Percentiles rank a stretch among this genome's conserved stretches.
phyloP scores from a whole-genome alignment of 1,140 invertebrate genomes.

The Maniola jurtina region DNA sequence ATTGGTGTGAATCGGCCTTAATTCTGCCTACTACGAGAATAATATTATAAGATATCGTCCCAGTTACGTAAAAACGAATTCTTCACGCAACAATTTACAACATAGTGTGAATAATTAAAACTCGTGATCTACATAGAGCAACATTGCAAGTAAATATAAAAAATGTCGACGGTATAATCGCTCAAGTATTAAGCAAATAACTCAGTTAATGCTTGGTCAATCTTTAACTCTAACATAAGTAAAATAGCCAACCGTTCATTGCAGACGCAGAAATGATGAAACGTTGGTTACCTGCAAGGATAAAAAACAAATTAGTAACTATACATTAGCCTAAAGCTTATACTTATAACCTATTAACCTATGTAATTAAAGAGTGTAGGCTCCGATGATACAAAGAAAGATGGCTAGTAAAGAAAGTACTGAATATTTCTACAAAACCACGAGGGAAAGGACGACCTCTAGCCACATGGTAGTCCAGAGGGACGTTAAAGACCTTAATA shows the following conservation, averaged over 20 bases:
- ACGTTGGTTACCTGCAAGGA: conserved; percentile 15
- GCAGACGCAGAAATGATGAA: conserved; percentile 9
- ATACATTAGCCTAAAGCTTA: too few species aligned
- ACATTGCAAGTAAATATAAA: conserved; percentile 1
- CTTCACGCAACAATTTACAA: not conserved
- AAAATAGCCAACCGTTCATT: not conserved
- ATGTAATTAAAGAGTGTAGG: too few species aligned
- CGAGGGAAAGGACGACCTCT: too few species aligned
- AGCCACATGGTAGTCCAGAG: too few species aligned
- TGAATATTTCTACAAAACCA: too few species aligned
- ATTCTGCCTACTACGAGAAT: not conserved
- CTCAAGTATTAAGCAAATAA: conserved; percentile 3
- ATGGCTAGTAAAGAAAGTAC: too few species aligned
- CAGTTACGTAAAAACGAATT: too few species aligned
- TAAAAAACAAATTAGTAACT: conserved; percentile 17
- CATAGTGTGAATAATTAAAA: conserved; percentile 5
- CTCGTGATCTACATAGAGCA: conserved; percentile 1
- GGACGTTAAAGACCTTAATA: too few species aligned
- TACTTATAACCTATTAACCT: too few species aligned
- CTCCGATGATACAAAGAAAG: too few species aligned
- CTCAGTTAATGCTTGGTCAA: not conserved
- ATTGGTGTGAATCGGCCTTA: too few species aligned
- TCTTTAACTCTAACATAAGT: not conserved
- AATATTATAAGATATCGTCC: not conserved
- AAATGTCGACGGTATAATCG: conserved; percentile 7